Evolutionary conservation across 2,797 vertebrate species (phyloP).

Genomic region (Poeciliopsis infans): DNA sequence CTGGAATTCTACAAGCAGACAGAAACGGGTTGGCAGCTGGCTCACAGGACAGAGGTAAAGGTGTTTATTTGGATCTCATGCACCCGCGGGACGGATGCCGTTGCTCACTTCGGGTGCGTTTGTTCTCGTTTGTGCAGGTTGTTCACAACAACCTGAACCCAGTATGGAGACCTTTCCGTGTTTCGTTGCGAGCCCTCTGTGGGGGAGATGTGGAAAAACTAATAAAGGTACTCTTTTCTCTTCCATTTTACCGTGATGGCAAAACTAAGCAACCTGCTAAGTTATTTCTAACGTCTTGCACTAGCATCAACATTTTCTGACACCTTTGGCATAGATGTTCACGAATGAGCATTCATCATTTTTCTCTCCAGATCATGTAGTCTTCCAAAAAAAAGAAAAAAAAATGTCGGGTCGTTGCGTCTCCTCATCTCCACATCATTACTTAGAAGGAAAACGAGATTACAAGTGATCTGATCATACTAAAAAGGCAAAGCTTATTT

Average conservation of each 20-base stretch:
- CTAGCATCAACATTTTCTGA: background rate
- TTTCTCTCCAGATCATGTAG: too few relatives aligned
- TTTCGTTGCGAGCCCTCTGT: slow-evolving; percentile 90
- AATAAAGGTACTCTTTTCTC: slow-evolving; percentile 68
- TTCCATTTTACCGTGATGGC: too few relatives aligned
- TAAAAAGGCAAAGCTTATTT: background rate
- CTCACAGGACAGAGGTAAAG: slow-evolving; percentile 94
- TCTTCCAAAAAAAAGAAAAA: too few relatives aligned
- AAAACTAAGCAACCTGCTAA: background rate
- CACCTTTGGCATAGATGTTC: too few relatives aligned
- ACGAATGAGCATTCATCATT: too few relatives aligned
- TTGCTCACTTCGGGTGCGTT: background rate
- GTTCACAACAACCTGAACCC: slow-evolving; percentile 93
- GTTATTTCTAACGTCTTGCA: background rate
- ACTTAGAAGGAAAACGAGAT: background rate
- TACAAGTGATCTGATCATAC: background rate
- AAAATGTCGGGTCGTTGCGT: too few relatives aligned
- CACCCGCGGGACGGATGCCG: background rate
- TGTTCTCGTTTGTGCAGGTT: slow-evolving; percentile 75
- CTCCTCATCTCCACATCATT: too few relatives aligned
- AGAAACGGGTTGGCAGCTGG: slow-evolving; percentile 93
- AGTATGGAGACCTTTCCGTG: slow-evolving; percentile 90
- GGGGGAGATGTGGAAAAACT: slow-evolving; percentile 90
- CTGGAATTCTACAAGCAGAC: slow-evolving; percentile 95
- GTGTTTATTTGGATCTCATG: too few relatives aligned